Evolutionary conservation across 2,113 vertebrate species (phyloP), one percentile per base, ranked within the genome.

Genomic region (Percina caprodes): DNA sequence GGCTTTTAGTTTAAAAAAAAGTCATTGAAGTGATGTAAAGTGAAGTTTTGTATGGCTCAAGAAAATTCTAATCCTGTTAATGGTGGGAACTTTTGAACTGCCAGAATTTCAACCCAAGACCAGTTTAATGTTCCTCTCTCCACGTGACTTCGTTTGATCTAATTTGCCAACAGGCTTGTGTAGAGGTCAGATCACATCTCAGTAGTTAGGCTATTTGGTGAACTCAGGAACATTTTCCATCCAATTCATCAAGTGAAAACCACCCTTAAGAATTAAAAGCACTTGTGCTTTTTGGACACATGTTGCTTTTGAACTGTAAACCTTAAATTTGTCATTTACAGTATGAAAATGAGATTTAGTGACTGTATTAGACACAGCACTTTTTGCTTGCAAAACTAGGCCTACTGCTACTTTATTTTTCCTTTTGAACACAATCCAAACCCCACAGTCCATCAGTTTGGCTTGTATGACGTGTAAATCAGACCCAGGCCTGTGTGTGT

Each of bases 191-290:
- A 52, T 59, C 48, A 26, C 21, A 62, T 70, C 54, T 80, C 55
- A 51, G 61, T 48, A 24, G 73, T 60, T 76, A 24, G 51, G 51
- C 55, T 56, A 19, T 6, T 75, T 23, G 7, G 42, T 55, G 10
- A 67, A n/a, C 69, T 78, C 65, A 45, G 39, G 48, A 74, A 85
- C 23, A 81, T 26, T 61, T 87, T 86, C 79, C 77, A 74, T 63
- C 24, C 77, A 52, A 65, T 60, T 73, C 69, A 69, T 71, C 48
- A 56, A 55, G 66, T 8, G 13, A 55, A 69, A 62, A 46, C 58
- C 66, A 49, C 74, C n/a, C n/a, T 86, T 5, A 16, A 75, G 54
- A 78, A 48, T 58, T 35, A 42, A 79, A 18, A 78, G 24, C 39
- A 58, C 23, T 54, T 56, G 45, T 71, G 33, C 52, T 15, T 39